Conservation (phyloP, 2,113 vertebrate genomes). For the Pungitius pungitius region DNA sequence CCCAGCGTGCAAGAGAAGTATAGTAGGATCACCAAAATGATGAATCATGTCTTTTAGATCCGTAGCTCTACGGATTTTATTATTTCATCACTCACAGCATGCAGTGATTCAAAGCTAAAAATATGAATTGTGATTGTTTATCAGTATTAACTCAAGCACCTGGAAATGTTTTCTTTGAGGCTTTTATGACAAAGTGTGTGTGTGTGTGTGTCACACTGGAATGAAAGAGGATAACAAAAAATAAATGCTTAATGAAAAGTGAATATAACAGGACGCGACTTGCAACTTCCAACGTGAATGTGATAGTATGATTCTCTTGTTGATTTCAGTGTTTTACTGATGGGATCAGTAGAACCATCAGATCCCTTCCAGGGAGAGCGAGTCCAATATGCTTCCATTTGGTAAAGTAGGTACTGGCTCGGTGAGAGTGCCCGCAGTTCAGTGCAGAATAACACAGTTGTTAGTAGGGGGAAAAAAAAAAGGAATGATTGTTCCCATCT, state of each 20-base stretch:
- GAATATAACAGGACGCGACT: slow-evolving; percentile 38
- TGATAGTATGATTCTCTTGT: slow-evolving; percentile 34
- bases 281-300: slow-evolving; percentile 41
- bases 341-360: slow-evolving; percentile 49
- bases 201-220: slow-evolving; percentile 34
- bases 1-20: slow-evolving; percentile 66
- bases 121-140: slow-evolving; percentile 57
- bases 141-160: slow-evolving; percentile 25
- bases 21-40: slow-evolving; percentile 67
- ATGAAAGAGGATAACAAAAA: slow-evolving; percentile 22
- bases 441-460: slow-evolving; percentile 1
- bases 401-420: slow-evolving; percentile 28
- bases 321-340: slow-evolving; percentile 37
- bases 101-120: slow-evolving; percentile 53
- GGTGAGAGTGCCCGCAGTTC: slow-evolving; percentile 29
- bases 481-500: slow-evolving; percentile 21
- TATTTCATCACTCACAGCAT: slow-evolving; percentile 70
- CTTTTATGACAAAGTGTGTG: slow-evolving; percentile 11
- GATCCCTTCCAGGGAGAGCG: slow-evolving; percentile 47
- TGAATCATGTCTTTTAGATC: slow-evolving; percentile 74
- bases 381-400: slow-evolving; percentile 45
- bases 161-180: slow-evolving; percentile 19
- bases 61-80: slow-evolving; percentile 65
- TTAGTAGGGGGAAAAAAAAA: not conserved
- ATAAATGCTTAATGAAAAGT: slow-evolving; percentile 47